Evolutionary conservation across 1,140 invertebrate species (phyloP).

Genomic region (Leptoteleia sp.): DNA sequence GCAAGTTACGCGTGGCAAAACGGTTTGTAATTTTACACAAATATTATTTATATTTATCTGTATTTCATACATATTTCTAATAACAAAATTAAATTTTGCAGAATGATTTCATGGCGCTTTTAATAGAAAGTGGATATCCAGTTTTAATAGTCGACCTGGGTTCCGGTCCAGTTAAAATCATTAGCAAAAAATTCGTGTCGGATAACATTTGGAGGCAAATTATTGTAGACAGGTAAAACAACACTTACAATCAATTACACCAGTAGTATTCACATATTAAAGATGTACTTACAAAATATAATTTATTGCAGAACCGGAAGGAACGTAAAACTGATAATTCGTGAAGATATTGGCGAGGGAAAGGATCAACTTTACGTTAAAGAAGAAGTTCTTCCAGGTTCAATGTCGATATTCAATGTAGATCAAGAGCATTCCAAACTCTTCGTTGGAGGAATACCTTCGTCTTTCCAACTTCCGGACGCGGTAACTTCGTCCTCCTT

Average conservation of each 20-base stretch:
- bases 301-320: slow-evolving; percentile 86
- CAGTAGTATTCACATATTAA: too few species aligned
- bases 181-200: slow-evolving; percentile 87
- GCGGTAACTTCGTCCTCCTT: slow-evolving; percentile 88
- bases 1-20: slow-evolving; percentile 84
- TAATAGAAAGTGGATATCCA: slow-evolving; percentile 93
- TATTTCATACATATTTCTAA: not conserved
- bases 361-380: slow-evolving; percentile 82
- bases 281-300: not conserved
- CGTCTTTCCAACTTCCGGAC: slow-evolving; percentile 85
- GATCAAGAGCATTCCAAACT: slow-evolving; percentile 92
- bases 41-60: not conserved
- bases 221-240: slow-evolving; percentile 89
- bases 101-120: slow-evolving; percentile 96
- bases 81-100: slow-evolving; percentile 71
- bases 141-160: slow-evolving; percentile 94
- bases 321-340: slow-evolving; percentile 90
- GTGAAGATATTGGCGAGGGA: slow-evolving; percentile 86
- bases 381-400: slow-evolving; percentile 85
- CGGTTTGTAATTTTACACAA: slow-evolving; percentile 75
- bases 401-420: slow-evolving; percentile 92
- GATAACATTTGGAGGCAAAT: slow-evolving; percentile 96
- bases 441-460: slow-evolving; percentile 94
- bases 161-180: slow-evolving; percentile 88
- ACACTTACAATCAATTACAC: not conserved